A percentile compares a stretch with the other conserved stretches of the same genome.
Evolutionary conservation across 2,113 vertebrate genomes (phyloP).

Genomic region (Phalacrocorax aristotelis): DNA sequence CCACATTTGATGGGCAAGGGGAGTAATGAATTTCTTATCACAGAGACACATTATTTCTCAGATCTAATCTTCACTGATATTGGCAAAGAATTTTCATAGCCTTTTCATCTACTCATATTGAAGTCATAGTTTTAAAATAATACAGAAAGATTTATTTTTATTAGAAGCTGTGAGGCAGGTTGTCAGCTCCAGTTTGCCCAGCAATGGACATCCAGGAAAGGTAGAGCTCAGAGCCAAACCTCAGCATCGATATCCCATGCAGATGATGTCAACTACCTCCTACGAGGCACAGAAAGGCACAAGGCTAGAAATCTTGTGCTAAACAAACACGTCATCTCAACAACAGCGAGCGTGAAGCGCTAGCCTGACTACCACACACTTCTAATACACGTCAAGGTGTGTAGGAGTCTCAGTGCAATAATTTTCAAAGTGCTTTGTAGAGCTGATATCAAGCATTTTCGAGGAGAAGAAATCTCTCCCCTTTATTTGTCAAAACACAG

Average conservation of each 20-base stretch:
- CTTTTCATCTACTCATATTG: neutral
- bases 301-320: neutral
- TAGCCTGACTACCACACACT: neutral
- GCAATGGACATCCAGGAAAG: neutral
- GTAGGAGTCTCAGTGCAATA: neutral
- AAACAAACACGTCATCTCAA: neutral
- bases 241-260: neutral
- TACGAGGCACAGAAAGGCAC: neutral
- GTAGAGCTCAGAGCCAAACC: neutral
- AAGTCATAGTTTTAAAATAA: slow-evolving; percentile 9
- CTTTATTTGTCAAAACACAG: neutral
- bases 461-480: neutral
- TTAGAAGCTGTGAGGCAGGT: neutral
- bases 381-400: neutral
- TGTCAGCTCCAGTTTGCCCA: neutral
- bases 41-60: neutral
- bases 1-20: neutral
- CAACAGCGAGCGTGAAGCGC: neutral
- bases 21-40: slow-evolving; percentile 39
- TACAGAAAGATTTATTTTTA: slow-evolving; percentile 1
- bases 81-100: slow-evolving; percentile 11
- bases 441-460: neutral
- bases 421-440: neutral
- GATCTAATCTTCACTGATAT: slow-evolving; percentile 18
- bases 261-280: neutral